Base-by-base conservation (phyloP, 2,113 vertebrate species). In the Eurypyga helias region DNA sequence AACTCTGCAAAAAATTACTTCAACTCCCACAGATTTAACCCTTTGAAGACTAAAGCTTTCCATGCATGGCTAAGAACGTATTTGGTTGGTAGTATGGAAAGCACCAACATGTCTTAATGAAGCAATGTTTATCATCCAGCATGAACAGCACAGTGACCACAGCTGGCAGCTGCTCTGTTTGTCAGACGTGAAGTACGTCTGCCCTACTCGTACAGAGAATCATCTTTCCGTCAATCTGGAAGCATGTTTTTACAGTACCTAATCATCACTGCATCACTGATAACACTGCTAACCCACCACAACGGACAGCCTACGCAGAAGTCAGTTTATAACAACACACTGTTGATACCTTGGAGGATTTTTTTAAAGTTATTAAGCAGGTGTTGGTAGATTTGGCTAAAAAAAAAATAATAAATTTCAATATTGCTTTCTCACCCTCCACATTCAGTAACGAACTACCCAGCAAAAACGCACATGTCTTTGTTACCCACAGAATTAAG, bases 161-260 rank as follows among this genome's bases (percentile, higher is more conserved):
- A 78, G 92, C 96, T 79, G 94, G 96, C 86, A 91, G 94, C 90
- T 84, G 97, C 95, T 72, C 75, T 13, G 54, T 19, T 86, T 58
- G 83, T 92, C 81, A 69, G 52, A 60, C 72, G 34, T 15, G 54
- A 86, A 65, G 52, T 12, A 58, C 17, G 51, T 41, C 86, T 91
- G 79, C 89, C 54, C 83, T 58, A 4, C 76, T 55, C 28, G 18
- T 18, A 33, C 29, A 41, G 25, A 93, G 46, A 62, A 84, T n/a
- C 67, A 10, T 52, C 58, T 87, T 52, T 36, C 83, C 43, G 38
- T 4, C 7, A 65, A 65, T 65, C 62, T 1, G 43, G 19, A 87
- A 64, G 36, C 15, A 1, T 25, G 29, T 18, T 70, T 85, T 45
- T 51, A 66, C 60, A 78, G 61, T 29, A 76, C n/a, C 60, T 75